These are phyloP conservation scores for Serilophus lunatus DNA, from an alignment of 2,113 vertebrate species.

Conservation along the genomic window DNA sequence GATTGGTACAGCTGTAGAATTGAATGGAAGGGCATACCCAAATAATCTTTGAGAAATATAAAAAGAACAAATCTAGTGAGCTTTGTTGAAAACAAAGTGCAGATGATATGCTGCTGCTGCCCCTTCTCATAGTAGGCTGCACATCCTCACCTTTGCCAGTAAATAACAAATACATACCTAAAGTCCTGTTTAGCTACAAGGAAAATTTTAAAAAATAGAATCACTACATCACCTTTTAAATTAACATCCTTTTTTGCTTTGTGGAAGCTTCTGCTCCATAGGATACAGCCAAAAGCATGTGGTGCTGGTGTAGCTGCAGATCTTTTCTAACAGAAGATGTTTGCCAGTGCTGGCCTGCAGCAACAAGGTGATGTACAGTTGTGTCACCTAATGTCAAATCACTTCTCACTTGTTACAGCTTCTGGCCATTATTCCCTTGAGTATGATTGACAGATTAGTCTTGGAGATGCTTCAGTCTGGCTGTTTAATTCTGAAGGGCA, in stretches of 20 bases:
- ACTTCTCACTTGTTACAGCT: background rate
- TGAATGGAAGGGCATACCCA: rapidly evolving
- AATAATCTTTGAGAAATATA: background rate
- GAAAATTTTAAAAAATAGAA: background rate
- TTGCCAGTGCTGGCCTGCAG: background rate
- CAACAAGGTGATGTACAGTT: rapidly evolving
- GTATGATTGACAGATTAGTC: background rate
- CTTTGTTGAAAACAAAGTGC: background rate
- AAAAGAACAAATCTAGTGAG: background rate
- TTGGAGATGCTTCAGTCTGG: background rate
- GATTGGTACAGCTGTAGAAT: background rate
- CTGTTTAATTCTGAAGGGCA: background rate
- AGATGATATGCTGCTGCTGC: background rate
- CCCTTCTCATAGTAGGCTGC: rapidly evolving
- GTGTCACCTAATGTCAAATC: background rate
- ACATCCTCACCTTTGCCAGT: background rate
- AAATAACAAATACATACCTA: background rate
- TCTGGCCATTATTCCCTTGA: background rate
- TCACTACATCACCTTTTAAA: background rate
- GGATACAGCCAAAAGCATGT: background rate
- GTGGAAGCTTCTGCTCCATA: rapidly evolving
- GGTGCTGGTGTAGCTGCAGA: background rate
- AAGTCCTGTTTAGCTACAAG: background rate
- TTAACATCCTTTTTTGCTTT: background rate
- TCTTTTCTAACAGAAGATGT: background rate